phyloP scores from a whole-genome alignment of 2,113 vertebrate species.

The Typhlomys cinereus region DNA sequence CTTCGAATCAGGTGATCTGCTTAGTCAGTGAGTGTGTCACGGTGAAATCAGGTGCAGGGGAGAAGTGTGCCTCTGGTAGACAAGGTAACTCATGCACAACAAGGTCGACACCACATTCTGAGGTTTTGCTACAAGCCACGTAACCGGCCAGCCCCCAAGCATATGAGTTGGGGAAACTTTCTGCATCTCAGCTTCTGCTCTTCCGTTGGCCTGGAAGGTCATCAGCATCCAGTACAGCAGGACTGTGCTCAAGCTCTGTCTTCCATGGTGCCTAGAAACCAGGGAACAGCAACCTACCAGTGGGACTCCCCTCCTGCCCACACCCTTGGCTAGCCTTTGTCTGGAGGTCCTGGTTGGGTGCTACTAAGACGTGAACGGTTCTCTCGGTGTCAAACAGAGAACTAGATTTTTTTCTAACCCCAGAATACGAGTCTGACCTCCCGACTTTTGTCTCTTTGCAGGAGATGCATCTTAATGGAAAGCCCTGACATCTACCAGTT shows the following conservation, averaged over 20 bases:
- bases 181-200: neutral
- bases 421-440: neutral
- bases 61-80: neutral
- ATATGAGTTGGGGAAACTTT: neutral
- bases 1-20: neutral
- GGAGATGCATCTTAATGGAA: neutral
- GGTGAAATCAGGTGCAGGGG: fast-evolving
- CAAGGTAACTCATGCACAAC: too few relatives aligned
- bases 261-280: neutral
- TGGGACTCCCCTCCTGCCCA: fast-evolving
- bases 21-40: fast-evolving
- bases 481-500: fast-evolving
- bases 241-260: neutral
- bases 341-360: neutral
- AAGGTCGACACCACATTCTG: fast-evolving
- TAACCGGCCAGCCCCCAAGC: neutral
- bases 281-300: fast-evolving
- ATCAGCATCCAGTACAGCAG: neutral
- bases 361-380: neutral
- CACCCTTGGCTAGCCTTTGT: neutral
- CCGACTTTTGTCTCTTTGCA: neutral
- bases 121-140: neutral
- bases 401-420: neutral
- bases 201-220: neutral
- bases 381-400: neutral